These are phyloP conservation scores for Ictalurus furcatus DNA, from an alignment of 2,113 vertebrate genomes.

Conservation along the genomic window DNA sequence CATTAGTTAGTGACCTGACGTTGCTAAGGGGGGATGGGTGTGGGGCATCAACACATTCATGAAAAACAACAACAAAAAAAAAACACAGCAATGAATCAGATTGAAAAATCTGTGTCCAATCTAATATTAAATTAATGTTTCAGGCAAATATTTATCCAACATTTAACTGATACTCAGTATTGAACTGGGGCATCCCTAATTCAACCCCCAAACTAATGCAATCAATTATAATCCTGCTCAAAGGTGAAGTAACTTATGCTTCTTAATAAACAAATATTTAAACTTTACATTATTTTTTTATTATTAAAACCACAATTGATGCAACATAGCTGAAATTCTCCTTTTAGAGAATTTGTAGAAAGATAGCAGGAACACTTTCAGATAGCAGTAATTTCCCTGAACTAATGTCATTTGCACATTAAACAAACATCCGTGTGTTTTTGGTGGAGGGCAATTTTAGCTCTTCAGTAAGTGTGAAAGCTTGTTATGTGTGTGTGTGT, in stretches of 20 bases:
- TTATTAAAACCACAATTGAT: not conserved
- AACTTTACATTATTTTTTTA: not conserved
- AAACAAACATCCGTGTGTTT: constrained; percentile 44
- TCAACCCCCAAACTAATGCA: not conserved
- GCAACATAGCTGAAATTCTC: not conserved
- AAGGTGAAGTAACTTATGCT: not conserved
- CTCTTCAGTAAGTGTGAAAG: constrained; percentile 44
- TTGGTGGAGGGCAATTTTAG: constrained; percentile 43
- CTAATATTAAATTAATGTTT: not conserved
- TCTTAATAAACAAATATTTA: not conserved
- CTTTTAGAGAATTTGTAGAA: not conserved
- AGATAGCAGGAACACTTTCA: constrained; percentile 7
- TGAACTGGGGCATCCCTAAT: not conserved
- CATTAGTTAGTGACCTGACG: not conserved
- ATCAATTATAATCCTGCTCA: not conserved
- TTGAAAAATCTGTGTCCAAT: not conserved
- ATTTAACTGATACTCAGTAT: not conserved
- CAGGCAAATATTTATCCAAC: not conserved
- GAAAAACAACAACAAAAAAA: not conserved
- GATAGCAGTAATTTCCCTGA: constrained; percentile 33
- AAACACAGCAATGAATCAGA: not conserved
- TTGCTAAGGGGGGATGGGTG: not conserved
- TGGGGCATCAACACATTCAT: not conserved
- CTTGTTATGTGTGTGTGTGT: constrained; percentile 39
- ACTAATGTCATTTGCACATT: constrained; percentile 41